Evolutionary conservation across 92 coral and sea anemone species (phyloP).

Genomic region (Zoanthus sansibaricus): DNA sequence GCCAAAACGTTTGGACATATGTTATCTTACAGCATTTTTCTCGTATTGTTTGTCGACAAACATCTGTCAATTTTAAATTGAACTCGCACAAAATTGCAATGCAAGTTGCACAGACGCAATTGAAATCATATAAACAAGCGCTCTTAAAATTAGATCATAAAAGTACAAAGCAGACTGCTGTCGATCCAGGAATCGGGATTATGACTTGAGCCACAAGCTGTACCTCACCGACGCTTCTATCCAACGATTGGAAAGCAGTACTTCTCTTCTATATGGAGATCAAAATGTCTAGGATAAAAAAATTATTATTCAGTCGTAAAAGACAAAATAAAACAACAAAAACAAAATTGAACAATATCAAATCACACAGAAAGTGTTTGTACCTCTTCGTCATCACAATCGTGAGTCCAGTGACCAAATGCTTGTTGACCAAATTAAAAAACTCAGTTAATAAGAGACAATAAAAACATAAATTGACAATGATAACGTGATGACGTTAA

Average conservation of each 20-base stretch:
- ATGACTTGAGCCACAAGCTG: not conserved
- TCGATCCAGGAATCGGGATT: not conserved
- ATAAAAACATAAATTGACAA: not conserved
- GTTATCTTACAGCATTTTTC: too few species aligned
- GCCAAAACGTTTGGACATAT: too few species aligned
- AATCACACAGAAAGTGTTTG: not conserved
- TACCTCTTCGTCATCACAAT: slow-evolving; percentile 98
- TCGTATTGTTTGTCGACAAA: too few species aligned
- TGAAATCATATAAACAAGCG: too few species aligned
- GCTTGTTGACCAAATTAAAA: slow-evolving; percentile 39
- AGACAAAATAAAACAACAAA: not conserved
- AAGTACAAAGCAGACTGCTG: too few species aligned
- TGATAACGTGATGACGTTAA: not conserved
- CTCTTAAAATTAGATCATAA: too few species aligned
- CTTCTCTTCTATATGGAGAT: not conserved
- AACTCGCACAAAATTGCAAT: too few species aligned
- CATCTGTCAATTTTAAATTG: too few species aligned
- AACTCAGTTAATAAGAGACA: not conserved
- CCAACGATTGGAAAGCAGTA: not conserved
- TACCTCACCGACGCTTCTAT: not conserved
- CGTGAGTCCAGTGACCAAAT: slow-evolving; percentile 98
- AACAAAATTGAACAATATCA: not conserved
- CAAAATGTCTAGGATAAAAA: slow-evolving; percentile 16
- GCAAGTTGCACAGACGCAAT: too few species aligned
- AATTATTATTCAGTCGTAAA: not conserved